Base-by-base conservation (phyloP, 2,888 invertebrate species). In the Eledone cirrhosa region DNA sequence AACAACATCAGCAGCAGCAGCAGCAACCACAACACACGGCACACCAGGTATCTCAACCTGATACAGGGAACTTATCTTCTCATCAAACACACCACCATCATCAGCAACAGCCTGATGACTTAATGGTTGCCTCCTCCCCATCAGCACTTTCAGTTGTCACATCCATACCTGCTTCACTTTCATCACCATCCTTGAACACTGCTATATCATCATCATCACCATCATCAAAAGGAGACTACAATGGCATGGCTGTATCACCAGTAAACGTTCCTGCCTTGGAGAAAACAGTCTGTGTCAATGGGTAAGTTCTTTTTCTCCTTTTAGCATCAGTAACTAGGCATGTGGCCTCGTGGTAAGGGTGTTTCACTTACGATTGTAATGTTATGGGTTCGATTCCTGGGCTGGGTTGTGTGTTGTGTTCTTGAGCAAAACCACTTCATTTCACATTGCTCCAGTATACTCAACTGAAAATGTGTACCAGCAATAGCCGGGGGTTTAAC, bases 241-340 rank as follows among this genome's bases (percentile, higher is more conserved):
- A 27, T 41, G 41, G 41, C 41, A 29, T 72, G 75, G 19, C 77
- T 69, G 14, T 82, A 80, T 59, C 80, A 77, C 16, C 79, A 77
- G 13, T 63, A 67, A 41, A 79, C 77, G 76, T 76, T 27, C 76
- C 76, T 48, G 48, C 76, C 76, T 48, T 76, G 48, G 76, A 76
- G 48, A 76, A 76, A 76, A 48, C 29, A 47, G 47, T 76, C 48
- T 27, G 48, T 76, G 24, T 76, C 76, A 76, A 76, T 16, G 76
- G 76, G 76, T 76, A 48, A 76, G 76, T 72, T 41, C 2, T 41
- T 3, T 41, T 2, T 41, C 0, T 41, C 11, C 11, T 41, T 41
- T 41, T 3, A 5, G 2, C 41, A 41, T 41, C 41, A 8, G 3
- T 33, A 33, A 33, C 33, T 8, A 4, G 33, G 33, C 33, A 41